A percentile compares a stretch with the other conserved stretches of the same genome.
Conservation (phyloP, 2,113 vertebrate species). For the Phyllopteryx taeniolatus region DNA sequence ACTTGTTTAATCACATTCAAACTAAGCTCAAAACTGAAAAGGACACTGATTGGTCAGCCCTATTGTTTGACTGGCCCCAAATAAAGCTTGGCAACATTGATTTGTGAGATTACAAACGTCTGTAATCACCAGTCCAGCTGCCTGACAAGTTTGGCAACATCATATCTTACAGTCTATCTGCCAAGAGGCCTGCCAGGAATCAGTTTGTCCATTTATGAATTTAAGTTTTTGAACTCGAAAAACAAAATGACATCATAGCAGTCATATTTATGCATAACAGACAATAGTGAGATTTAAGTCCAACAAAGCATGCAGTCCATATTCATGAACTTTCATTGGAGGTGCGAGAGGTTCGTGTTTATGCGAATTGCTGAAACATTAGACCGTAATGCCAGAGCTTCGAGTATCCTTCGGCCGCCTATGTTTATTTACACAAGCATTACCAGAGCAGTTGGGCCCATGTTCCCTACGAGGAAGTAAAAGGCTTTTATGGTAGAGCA, state of each 20-base stretch:
- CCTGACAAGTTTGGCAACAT: not conserved
- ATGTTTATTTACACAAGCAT: conserved; percentile 61
- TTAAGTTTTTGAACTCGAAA: not conserved
- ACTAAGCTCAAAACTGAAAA: conserved; percentile 4
- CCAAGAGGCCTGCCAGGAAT: not conserved
- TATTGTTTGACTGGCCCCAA: not conserved
- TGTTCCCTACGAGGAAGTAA: conserved; percentile 64
- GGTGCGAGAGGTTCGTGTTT: conserved; percentile 57
- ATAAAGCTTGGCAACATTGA: not conserved
- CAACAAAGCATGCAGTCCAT: conserved; percentile 16
- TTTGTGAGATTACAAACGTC: not conserved
- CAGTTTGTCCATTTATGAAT: not conserved
- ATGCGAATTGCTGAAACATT: conserved; percentile 53
- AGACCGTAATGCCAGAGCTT: conserved; percentile 26
- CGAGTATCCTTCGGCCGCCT: conserved; percentile 40
- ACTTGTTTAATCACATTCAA: not conserved
- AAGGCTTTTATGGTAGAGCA: conserved; percentile 60
- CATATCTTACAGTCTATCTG: not conserved
- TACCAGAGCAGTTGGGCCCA: conserved; percentile 50
- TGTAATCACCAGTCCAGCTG: not conserved
- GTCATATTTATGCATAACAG: not conserved
- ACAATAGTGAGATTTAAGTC: conserved; percentile 13
- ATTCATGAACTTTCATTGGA: conserved; percentile 41
- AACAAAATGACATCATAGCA: not conserved
- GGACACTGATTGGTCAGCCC: conserved; percentile 2